phyloP scores from a whole-genome alignment of 2,888 invertebrate species.

The Drosophila fungiperda region DNA sequence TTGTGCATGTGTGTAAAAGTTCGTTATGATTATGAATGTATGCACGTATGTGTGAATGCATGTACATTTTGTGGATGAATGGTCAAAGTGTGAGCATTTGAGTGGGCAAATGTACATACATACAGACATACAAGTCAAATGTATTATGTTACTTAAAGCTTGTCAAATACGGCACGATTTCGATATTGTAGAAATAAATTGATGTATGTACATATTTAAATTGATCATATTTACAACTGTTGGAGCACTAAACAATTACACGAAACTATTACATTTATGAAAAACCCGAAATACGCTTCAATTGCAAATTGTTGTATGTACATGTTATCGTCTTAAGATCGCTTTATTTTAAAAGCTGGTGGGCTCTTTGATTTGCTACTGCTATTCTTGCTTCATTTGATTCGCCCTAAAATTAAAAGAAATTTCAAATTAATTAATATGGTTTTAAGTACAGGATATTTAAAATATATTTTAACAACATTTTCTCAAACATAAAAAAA shows the following conservation, averaged over 20 bases:
- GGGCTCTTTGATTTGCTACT: slow-evolving; percentile 98
- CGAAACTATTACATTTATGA: slow-evolving; percentile 39
- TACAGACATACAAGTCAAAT: slow-evolving; percentile 5
- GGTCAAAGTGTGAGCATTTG: slow-evolving; percentile 21
- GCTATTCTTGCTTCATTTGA: slow-evolving; percentile 98
- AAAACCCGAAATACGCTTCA: slow-evolving; percentile 38
- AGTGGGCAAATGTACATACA: slow-evolving; percentile 4
- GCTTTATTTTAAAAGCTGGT: slow-evolving; percentile 96
- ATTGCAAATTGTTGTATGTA: slow-evolving; percentile 42
- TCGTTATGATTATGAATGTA: not conserved
- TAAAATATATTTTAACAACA: not conserved
- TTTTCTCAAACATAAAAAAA: not conserved
- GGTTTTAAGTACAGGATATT: not conserved
- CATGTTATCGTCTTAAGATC: slow-evolving; percentile 26
- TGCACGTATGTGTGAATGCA: slow-evolving; percentile 3
- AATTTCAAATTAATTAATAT: not conserved
- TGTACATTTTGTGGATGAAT: slow-evolving; percentile 7
- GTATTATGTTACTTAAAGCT: not conserved
- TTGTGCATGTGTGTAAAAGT: not conserved
- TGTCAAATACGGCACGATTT: slow-evolving; percentile 3
- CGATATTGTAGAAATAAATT: not conserved
- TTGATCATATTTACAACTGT: slow-evolving; percentile 44
- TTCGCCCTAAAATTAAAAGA: slow-evolving; percentile 88
- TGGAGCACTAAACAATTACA: slow-evolving; percentile 64
- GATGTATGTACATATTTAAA: slow-evolving; percentile 6